phyloP scores from a whole-genome alignment of 2,797 vertebrate species.

The Varecia variegata region DNA sequence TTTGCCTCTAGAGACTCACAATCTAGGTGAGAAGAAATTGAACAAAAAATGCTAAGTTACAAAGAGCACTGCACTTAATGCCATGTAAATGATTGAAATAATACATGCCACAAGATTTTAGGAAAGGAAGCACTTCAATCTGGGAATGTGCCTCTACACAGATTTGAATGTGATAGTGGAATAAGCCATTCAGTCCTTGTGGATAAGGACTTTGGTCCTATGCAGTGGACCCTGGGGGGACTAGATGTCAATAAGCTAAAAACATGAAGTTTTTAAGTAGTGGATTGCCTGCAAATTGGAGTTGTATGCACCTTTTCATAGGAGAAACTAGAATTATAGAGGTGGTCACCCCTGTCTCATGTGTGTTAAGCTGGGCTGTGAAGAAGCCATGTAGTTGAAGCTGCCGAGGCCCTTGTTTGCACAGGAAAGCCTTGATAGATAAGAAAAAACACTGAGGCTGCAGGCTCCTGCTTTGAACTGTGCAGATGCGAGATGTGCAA shows the following conservation, averaged over 20 bases:
- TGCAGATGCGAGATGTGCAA: conserved; percentile 68
- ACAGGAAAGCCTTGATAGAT: conserved; percentile 67
- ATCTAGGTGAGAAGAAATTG: neutral
- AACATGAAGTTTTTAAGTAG: neutral
- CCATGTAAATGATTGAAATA: neutral
- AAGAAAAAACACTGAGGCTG: conserved; percentile 66
- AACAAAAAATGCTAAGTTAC: neutral
- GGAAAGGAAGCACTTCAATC: neutral
- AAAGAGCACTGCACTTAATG: neutral
- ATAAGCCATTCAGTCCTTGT: neutral
- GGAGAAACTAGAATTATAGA: neutral
- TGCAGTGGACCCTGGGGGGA: neutral
- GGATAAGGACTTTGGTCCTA: neutral
- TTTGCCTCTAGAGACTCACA: neutral
- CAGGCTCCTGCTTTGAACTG: conserved; percentile 70
- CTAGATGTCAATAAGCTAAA: neutral
- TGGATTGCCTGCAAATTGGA: neutral
- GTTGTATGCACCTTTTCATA: neutral
- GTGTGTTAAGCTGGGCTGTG: neutral
- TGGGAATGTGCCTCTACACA: neutral
- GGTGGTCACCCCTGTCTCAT: neutral
- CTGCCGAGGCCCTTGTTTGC: conserved; percentile 40
- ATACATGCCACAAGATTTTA: neutral
- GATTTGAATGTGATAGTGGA: neutral
- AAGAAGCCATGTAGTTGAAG: conserved; percentile 7